These are phyloP conservation scores for Synanthedon formicaeformis DNA, from an alignment of 2,888 invertebrate genomes.

Conservation along the genomic window DNA sequence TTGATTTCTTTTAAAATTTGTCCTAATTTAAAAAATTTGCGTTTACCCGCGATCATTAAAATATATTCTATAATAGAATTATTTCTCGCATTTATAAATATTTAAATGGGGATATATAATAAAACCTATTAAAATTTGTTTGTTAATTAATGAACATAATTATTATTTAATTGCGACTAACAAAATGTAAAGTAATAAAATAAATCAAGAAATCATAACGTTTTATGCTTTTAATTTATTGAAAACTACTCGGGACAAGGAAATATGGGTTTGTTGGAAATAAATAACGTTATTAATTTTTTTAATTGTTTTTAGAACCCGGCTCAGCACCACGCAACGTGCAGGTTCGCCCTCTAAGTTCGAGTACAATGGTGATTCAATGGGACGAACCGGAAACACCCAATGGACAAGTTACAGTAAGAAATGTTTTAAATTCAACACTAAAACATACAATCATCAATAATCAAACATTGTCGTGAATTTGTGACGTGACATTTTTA, in stretches of 20 bases:
- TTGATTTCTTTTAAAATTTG: too few species aligned
- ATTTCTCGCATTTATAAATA: too few species aligned
- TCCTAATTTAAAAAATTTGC: too few species aligned
- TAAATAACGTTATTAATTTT: not conserved
- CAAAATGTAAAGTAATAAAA: too few species aligned
- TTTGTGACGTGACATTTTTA: not conserved
- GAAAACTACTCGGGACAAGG: not conserved
- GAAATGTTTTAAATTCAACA: conserved; percentile 16
- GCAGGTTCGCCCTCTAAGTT: conserved; percentile 92
- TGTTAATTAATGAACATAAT: too few species aligned
- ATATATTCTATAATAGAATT: too few species aligned
- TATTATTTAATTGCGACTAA: too few species aligned
- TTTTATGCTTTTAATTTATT: too few species aligned
- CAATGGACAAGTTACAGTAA: conserved; percentile 96
- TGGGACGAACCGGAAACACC: conserved; percentile 99
- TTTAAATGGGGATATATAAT: too few species aligned
- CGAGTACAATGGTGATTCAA: conserved; percentile 96
- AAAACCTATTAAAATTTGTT: too few species aligned
- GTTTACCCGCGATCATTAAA: too few species aligned
- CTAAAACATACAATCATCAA: conserved; percentile 11
- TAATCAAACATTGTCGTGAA: not conserved
- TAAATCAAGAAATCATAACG: too few species aligned
- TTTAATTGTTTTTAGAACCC: conserved; percentile 76
- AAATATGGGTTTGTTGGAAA: not conserved
- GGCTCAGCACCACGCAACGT: conserved; percentile 96